Percentiles rank a stretch among this genome's conserved stretches.
Evolutionary conservation across 2,797 vertebrate genomes (phyloP).

Genomic region (Naso thynnoides): DNA sequence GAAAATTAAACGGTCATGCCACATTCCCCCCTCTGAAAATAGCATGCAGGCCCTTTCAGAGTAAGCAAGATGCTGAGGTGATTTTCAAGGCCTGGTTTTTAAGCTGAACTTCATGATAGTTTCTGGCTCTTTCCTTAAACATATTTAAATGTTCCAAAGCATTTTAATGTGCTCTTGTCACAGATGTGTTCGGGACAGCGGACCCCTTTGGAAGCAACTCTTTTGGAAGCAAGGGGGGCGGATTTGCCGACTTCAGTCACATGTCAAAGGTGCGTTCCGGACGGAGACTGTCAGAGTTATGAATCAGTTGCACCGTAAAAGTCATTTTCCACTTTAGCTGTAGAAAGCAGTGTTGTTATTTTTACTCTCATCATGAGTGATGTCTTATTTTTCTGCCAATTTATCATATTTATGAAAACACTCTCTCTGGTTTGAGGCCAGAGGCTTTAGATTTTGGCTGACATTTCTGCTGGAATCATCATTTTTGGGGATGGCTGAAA

Average conservation of each 20-base stretch:
- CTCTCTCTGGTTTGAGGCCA: conserved; percentile 29
- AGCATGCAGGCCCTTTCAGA: conserved; percentile 57
- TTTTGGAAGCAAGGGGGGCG: conserved; percentile 87
- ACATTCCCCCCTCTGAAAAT: conserved; percentile 76
- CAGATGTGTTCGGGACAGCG: conserved; percentile 91
- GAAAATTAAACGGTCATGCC: conserved; percentile 79
- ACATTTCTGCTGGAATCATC: conserved; percentile 41
- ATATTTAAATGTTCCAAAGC: conserved; percentile 63
- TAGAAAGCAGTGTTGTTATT: conserved; percentile 45
- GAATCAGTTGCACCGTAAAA: conserved; percentile 64
- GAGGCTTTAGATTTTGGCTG: conserved; percentile 33
- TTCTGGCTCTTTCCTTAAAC: conserved; percentile 67
- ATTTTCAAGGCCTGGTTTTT: conserved; percentile 62
- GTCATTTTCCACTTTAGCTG: conserved; percentile 52
- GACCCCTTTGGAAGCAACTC: conserved; percentile 91
- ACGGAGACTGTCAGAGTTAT: conserved; percentile 50
- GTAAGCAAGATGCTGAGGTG: conserved; percentile 62
- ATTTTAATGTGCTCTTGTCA: conserved; percentile 59
- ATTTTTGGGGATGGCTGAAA: conserved; percentile 36
- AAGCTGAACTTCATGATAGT: conserved; percentile 58
- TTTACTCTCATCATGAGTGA: conserved; percentile 47
- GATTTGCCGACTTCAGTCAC: conserved; percentile 97
- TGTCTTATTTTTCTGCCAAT: conserved; percentile 51
- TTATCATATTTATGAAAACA: conserved; percentile 49
- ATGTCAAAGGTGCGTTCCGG: conserved; percentile 93